Percentiles rank a stretch among this genome's conserved stretches.
phyloP scores from a whole-genome alignment of 2,113 vertebrate genomes.

The Cacatua alba region DNA sequence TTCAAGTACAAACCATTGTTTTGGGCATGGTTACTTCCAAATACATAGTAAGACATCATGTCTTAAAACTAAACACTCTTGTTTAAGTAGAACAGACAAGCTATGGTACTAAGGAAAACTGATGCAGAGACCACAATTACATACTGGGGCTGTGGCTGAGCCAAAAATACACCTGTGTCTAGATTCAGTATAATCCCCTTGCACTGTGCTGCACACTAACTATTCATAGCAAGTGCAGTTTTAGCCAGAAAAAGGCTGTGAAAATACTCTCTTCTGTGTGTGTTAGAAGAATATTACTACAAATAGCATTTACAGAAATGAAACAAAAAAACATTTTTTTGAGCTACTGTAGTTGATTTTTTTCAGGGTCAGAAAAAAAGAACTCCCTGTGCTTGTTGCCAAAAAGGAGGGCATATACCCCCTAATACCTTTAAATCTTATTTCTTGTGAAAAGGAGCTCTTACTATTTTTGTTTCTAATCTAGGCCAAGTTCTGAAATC shows the following conservation, averaged over 20 bases:
- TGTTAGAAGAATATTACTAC: slow-evolving; percentile 29
- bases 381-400: not conserved
- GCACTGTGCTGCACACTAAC: slow-evolving; percentile 22
- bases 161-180: slow-evolving; percentile 63
- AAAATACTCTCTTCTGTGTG: not conserved
- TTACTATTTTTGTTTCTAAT: slow-evolving; percentile 64
- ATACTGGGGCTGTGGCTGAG: not conserved
- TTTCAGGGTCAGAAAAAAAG: not conserved
- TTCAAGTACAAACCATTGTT: not conserved
- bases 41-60: not conserved
- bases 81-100: slow-evolving; percentile 33
- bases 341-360: not conserved
- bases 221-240: slow-evolving; percentile 44
- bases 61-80: slow-evolving; percentile 11
- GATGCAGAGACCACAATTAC: not conserved
- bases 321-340: not conserved
- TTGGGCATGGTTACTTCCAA: not conserved
- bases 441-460: slow-evolving; percentile 44
- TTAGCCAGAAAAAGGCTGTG: slow-evolving; percentile 14
- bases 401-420: slow-evolving; percentile 48
- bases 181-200: not conserved
- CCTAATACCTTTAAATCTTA: slow-evolving; percentile 47
- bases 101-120: not conserved
- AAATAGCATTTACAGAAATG: not conserved
- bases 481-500: slow-evolving; percentile 66